These are phyloP conservation scores for Amphipyra berbera DNA, from an alignment of 2,888 invertebrate species.

Conservation along the genomic window DNA sequence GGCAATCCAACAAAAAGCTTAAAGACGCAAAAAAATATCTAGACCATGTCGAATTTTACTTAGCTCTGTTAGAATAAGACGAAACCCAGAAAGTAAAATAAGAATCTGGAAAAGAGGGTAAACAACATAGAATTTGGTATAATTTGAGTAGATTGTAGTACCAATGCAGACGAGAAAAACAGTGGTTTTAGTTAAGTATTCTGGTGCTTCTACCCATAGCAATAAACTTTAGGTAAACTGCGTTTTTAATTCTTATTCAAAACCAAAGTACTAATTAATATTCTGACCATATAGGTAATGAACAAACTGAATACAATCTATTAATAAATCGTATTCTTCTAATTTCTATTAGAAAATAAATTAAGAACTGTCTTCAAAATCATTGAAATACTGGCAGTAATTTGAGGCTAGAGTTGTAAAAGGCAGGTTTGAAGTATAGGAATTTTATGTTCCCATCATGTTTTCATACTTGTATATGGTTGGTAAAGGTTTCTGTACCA, in stretches of 20 bases:
- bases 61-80: too few relatives aligned
- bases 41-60: too few relatives aligned
- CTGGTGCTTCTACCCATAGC: neutral
- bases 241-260: neutral
- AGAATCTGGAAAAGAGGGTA: too few relatives aligned
- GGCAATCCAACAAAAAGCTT: too few relatives aligned
- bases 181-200: too few relatives aligned
- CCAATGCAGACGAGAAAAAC: too few relatives aligned
- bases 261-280: slow-evolving; percentile 4
- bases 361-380: slow-evolving; percentile 34
- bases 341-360: slow-evolving; percentile 31
- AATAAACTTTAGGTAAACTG: neutral
- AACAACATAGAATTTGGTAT: too few relatives aligned
- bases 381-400: slow-evolving; percentile 41
- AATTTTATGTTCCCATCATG: slow-evolving; percentile 34
- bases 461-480: slow-evolving; percentile 18
- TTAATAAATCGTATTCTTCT: slow-evolving; percentile 24
- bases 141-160: too few relatives aligned
- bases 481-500: slow-evolving; percentile 12
- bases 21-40: too few relatives aligned
- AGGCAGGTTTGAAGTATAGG: slow-evolving; percentile 14
- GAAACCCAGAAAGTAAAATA: too few relatives aligned
- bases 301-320: slow-evolving; percentile 27
- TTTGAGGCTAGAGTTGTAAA: slow-evolving; percentile 28
- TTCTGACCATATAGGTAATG: slow-evolving; percentile 1